phyloP scores from a whole-genome alignment of 2,797 vertebrate species.

The Catostomus latipinnis region DNA sequence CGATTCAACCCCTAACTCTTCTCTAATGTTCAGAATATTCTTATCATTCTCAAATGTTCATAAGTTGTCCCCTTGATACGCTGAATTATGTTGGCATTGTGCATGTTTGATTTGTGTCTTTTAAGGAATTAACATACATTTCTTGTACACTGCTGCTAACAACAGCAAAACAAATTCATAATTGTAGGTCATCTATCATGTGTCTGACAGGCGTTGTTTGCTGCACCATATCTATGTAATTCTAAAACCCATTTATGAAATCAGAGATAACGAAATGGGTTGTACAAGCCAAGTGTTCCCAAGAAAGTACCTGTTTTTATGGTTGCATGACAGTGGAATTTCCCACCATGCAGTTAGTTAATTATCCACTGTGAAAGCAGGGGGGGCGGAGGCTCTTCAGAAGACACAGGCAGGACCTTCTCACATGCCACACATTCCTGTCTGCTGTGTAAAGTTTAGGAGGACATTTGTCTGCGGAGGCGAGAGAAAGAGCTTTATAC shows the following conservation, averaged over 20 bases:
- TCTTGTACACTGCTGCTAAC: conserved; percentile 1
- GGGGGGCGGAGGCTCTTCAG: conserved; percentile 63
- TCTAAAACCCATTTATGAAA: conserved; percentile 18
- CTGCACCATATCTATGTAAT: conserved; percentile 1
- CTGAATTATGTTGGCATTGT: background rate
- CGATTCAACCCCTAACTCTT: no score
- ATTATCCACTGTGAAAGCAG: conserved; percentile 71
- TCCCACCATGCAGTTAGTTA: conserved; percentile 63
- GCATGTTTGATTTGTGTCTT: background rate
- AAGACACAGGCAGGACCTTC: conserved; percentile 55
- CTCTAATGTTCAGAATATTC: no score
- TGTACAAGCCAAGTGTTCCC: conserved; percentile 11
- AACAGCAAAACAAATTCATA: background rate
- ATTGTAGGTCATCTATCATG: conserved; percentile 14
- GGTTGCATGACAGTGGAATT: conserved; percentile 46
- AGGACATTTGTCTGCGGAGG: no score
- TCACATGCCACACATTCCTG: no score
- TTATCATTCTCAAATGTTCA: no score
- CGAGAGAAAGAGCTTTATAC: conserved; percentile 51
- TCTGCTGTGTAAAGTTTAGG: no score
- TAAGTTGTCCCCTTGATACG: no score
- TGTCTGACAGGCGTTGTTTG: background rate
- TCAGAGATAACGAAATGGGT: background rate
- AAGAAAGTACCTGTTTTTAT: conserved; percentile 35
- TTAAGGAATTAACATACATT: conserved; percentile 5